phyloP scores from a whole-genome alignment of 2,888 invertebrate genomes.

The Phania funesta region DNA sequence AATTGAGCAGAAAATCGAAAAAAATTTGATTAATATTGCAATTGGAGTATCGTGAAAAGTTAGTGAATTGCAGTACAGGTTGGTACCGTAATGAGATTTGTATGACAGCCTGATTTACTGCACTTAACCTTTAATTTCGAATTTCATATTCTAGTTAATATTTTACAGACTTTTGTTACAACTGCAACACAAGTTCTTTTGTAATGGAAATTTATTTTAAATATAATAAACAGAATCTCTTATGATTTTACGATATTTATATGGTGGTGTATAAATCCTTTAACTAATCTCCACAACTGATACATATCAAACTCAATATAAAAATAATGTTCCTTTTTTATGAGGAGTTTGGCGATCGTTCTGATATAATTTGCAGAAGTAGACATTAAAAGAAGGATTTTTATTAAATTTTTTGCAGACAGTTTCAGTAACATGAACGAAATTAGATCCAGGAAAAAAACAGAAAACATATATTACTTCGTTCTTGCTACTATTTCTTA shows the following conservation, averaged over 20 bases:
- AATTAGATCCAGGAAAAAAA: not conserved
- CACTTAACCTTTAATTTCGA: not conserved
- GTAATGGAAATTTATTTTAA: not conserved
- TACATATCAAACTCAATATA: too few relatives aligned
- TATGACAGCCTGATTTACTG: too few relatives aligned
- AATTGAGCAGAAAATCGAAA: too few relatives aligned
- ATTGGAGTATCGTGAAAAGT: too few relatives aligned
- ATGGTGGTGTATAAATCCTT: not conserved
- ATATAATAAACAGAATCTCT: not conserved
- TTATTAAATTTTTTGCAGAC: not conserved
- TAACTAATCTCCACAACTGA: too few relatives aligned
- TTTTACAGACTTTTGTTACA: not conserved
- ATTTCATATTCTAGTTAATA: constrained; percentile 3
- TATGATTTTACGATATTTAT: constrained; percentile 1
- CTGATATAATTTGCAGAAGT: too few relatives aligned
- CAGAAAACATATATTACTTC: not conserved
- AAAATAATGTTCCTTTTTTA: too few relatives aligned
- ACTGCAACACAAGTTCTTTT: too few relatives aligned
- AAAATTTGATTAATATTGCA: too few relatives aligned
- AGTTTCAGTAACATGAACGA: not conserved
- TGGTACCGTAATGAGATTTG: too few relatives aligned
- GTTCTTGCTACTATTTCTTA: not conserved
- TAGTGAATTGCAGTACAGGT: too few relatives aligned
- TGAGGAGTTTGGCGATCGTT: too few relatives aligned
- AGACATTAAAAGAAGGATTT: constrained; percentile 2